Conservation (phyloP, 2,113 vertebrate species). For the Crypturellus undulatus region DNA sequence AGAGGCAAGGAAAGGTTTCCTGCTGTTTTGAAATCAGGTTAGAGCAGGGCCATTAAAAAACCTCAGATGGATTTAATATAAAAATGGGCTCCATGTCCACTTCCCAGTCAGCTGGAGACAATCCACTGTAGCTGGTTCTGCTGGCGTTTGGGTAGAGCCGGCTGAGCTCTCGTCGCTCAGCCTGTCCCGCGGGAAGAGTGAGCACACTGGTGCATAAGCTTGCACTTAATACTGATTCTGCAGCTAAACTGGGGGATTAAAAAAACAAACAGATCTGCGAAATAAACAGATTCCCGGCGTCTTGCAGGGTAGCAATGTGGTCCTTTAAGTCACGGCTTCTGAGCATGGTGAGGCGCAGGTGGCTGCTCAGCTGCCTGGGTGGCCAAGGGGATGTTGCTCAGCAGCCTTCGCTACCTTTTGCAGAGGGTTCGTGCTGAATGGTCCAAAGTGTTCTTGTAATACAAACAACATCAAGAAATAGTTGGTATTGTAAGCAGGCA, state of each 20-base stretch:
- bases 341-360: neutral
- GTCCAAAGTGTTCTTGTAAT: neutral
- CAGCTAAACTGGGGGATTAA: neutral
- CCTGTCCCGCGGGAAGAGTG: fast-evolving
- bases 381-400: fast-evolving
- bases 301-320: neutral
- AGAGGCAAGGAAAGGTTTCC: constrained; percentile 4
- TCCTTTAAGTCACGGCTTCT: neutral
- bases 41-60: neutral
- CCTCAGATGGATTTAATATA: neutral
- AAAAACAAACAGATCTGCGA: neutral
- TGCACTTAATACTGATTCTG: fast-evolving
- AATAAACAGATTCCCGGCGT: fast-evolving
- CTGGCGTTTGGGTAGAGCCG: neutral
- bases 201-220: neutral
- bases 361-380: neutral
- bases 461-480: neutral
- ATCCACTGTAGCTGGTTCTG: neutral
- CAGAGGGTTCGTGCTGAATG: fast-evolving
- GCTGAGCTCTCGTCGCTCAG: neutral
- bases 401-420: neutral
- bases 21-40: constrained; percentile 9
- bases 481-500: constrained; percentile 37
- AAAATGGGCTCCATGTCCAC: neutral
- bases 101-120: neutral